A percentile compares a stretch with the other conserved stretches of the same genome.
phyloP scores from a whole-genome alignment of 2,113 vertebrate genomes.

The Lophochroa leadbeateri region DNA sequence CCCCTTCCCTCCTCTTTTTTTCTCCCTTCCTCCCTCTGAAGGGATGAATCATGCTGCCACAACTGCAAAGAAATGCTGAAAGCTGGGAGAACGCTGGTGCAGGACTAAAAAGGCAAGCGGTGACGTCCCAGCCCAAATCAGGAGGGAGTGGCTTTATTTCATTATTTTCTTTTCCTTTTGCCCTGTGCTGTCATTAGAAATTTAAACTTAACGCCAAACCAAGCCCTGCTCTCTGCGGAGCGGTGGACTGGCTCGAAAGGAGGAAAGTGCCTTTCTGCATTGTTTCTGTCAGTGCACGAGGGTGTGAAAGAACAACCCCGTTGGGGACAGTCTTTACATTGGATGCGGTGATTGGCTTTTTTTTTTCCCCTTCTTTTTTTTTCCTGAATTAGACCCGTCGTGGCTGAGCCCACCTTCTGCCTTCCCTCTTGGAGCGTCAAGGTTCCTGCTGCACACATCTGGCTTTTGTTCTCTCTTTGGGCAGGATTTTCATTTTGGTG shows the following conservation, averaged over 20 bases:
- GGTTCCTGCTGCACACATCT: slow-evolving; percentile 32
- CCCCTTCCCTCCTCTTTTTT: background rate
- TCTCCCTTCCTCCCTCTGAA: background rate
- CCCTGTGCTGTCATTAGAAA: slow-evolving; percentile 69
- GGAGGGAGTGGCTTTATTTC: slow-evolving; percentile 68
- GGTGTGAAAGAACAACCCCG: background rate
- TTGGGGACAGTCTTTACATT: background rate
- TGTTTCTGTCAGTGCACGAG: background rate
- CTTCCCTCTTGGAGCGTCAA: background rate
- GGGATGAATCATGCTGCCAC: slow-evolving; percentile 76
- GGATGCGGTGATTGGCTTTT: background rate
- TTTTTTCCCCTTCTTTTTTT: background rate
- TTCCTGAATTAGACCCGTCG: slow-evolving; percentile 6
- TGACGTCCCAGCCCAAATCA: slow-evolving; percentile 63
- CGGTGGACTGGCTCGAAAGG: background rate
- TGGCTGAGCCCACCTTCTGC: slow-evolving; percentile 48
- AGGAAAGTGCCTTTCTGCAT: slow-evolving; percentile 7
- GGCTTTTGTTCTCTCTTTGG: slow-evolving; percentile 37
- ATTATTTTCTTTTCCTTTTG: slow-evolving; percentile 45
- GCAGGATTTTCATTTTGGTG: slow-evolving; percentile 30
- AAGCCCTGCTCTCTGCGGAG: slow-evolving; percentile 9
- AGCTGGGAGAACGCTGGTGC: slow-evolving; percentile 48
- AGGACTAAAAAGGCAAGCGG: slow-evolving; percentile 67
- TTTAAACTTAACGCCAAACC: slow-evolving; percentile 51
- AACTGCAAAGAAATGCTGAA: slow-evolving; percentile 73